These are phyloP conservation scores for Chaunax sp. DNA, from an alignment of 2,797 vertebrate species.

Conservation along the genomic window DNA sequence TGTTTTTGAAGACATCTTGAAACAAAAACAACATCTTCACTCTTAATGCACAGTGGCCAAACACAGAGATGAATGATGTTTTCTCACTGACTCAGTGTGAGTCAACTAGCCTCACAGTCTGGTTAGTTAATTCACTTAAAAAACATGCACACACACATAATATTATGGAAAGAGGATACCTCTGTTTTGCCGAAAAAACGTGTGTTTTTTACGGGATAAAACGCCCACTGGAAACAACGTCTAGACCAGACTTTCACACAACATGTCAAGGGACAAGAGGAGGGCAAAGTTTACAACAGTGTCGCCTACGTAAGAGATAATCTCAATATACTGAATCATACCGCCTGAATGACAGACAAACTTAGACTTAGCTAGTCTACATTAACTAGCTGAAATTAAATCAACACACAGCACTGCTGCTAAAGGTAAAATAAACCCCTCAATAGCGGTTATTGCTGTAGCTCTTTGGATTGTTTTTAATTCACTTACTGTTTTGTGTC, in stretches of 20 bases:
- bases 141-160: too few relatives aligned
- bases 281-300: conserved; percentile 46
- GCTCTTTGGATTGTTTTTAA: fast-evolving
- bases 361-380: neutral
- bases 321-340: conserved; percentile 19
- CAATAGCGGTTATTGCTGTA: too few relatives aligned
- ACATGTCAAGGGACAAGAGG: neutral
- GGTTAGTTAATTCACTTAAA: too few relatives aligned
- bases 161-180: too few relatives aligned
- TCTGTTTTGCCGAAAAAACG: too few relatives aligned
- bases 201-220: neutral
- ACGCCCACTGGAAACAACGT: neutral
- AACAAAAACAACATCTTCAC: too few relatives aligned
- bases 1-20: too few relatives aligned
- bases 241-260: neutral
- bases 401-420: neutral
- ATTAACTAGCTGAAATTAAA: neutral
- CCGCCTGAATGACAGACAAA: neutral
- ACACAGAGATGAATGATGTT: too few relatives aligned
- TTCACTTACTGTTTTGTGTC: conserved; percentile 54
- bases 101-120: too few relatives aligned
- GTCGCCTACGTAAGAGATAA: conserved; percentile 9
- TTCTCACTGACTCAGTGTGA: too few relatives aligned
- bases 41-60: too few relatives aligned
- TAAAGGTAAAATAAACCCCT: neutral